These are phyloP conservation scores for Tinea semifulvella DNA, from an alignment of 2,888 invertebrate genomes.

Conservation along the genomic window DNA sequence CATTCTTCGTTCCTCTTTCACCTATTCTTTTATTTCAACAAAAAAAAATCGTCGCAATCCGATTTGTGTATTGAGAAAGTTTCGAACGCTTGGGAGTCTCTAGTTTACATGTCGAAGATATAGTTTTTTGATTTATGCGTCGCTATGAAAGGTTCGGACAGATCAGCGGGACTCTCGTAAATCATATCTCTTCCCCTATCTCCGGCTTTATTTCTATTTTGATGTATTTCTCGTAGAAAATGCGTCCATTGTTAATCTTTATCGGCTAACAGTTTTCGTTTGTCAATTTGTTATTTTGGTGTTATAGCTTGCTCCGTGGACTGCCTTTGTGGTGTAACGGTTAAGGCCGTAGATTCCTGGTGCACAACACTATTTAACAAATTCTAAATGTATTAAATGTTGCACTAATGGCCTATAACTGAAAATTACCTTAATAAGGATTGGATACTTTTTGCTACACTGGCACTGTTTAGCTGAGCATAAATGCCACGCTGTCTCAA, in stretches of 20 bases:
- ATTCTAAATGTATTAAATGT: no score
- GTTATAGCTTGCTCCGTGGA: no score
- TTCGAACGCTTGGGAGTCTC: slow-evolving; percentile 20
- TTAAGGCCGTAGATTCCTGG: no score
- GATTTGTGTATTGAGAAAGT: slow-evolving; percentile 34
- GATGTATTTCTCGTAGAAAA: slow-evolving; percentile 1
- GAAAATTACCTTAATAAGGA: no score
- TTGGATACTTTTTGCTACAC: no score
- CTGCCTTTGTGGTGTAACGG: no score
- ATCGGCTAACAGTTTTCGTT: neutral
- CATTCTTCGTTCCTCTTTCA: slow-evolving; percentile 4
- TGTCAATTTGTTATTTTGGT: no score
- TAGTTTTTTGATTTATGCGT: slow-evolving; percentile 14
- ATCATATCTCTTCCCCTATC: slow-evolving; percentile 10
- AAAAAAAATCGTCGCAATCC: slow-evolving; percentile 26
- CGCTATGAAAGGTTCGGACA: slow-evolving; percentile 11
- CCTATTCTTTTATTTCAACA: neutral
- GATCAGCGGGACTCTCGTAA: slow-evolving; percentile 11
- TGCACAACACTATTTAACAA: no score
- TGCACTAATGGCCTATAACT: no score
- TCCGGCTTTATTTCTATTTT: neutral
- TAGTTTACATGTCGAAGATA: slow-evolving; percentile 13
- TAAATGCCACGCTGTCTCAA: no score
- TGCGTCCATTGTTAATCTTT: slow-evolving; percentile 1
- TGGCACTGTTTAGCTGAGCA: no score